Conservation (phyloP, 1,140 invertebrate species). For the Bombus waltoni region DNA sequence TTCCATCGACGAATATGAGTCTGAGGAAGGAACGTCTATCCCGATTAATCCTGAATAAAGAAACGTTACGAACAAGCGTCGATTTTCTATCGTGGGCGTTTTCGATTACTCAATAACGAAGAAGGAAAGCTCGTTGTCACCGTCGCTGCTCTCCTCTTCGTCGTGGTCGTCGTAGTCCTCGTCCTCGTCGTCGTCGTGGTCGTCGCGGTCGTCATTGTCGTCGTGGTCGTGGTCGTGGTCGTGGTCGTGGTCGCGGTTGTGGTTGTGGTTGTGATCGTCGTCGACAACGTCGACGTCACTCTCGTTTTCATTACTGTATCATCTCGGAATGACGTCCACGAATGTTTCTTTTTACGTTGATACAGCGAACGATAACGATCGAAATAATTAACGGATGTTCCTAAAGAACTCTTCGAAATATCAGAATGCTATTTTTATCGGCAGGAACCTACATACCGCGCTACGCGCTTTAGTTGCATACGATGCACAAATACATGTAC, state of each 20-base stretch:
- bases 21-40: conserved; percentile 1
- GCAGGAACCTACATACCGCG: conserved; percentile 79
- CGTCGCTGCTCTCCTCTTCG: background rate
- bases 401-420: conserved; percentile 72
- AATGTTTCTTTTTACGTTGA: no score
- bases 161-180: no score
- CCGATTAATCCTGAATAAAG: background rate
- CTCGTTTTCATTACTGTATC: background rate
- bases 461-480: conserved; percentile 42
- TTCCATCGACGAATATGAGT: conserved; percentile 25
- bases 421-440: conserved; percentile 80
- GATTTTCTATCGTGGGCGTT: conserved; percentile 44
- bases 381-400: conserved; percentile 47
- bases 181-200: no score
- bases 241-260: no score
- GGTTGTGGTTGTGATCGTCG: background rate
- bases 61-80: background rate
- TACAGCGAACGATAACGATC: background rate
- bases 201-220: background rate
- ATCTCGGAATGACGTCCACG: background rate
- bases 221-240: no score
- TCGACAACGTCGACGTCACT: background rate
- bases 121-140: background rate
- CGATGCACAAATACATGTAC: conserved; percentile 53
- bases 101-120: conserved; percentile 51